phyloP scores from a whole-genome alignment of 2,797 vertebrate genomes.

The Tinamus major region DNA sequence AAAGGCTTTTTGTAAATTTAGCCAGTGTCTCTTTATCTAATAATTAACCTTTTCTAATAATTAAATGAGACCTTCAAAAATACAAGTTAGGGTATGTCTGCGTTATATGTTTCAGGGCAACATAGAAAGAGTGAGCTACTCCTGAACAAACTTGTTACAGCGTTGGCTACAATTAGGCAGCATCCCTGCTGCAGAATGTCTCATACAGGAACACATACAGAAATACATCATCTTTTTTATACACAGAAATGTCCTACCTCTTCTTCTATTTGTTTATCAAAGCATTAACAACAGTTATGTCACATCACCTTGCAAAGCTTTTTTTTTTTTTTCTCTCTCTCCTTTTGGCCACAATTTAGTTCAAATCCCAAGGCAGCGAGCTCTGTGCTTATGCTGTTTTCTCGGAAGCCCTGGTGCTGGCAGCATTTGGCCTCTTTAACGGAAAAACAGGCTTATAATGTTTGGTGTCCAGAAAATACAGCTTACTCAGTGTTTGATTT shows the following conservation, averaged over 20 bases:
- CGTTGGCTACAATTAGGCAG: neutral
- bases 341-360: too few species aligned
- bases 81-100: neutral
- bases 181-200: neutral
- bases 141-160: neutral
- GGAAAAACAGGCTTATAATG: neutral
- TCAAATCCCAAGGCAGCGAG: too few species aligned
- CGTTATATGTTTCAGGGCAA: neutral
- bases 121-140: neutral
- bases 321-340: neutral
- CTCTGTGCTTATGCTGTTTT: neutral
- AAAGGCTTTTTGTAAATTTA: neutral
- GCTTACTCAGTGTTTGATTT: slow-evolving; percentile 34
- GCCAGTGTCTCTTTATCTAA: neutral
- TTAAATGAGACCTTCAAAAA: neutral
- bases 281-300: neutral
- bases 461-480: neutral
- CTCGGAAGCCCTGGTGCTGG: neutral
- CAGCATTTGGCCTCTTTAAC: neutral
- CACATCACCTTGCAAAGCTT: neutral
- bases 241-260: neutral
- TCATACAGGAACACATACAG: neutral
- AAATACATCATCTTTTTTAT: neutral
- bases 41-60: neutral
- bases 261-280: neutral